Percentiles rank a stretch among this genome's conserved stretches.
phyloP scores from a whole-genome alignment of 2,113 vertebrate species.

The Oryzias melastigma region DNA sequence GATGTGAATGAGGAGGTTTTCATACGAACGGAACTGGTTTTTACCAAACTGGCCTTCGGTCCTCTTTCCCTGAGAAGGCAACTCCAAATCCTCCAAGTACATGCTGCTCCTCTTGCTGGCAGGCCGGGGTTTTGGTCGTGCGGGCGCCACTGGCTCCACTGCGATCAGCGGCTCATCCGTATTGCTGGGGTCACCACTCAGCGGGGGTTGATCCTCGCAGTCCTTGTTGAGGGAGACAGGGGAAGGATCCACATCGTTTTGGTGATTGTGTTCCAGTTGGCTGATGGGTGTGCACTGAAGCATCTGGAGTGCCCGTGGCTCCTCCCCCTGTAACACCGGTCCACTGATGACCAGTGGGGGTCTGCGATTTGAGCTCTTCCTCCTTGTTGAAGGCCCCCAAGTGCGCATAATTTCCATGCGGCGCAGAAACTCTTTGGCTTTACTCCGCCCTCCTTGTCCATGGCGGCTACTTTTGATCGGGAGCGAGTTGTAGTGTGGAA shows the following conservation, averaged over 20 bases:
- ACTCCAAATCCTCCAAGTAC: slow-evolving; percentile 90
- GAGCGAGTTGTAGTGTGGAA: slow-evolving; percentile 71
- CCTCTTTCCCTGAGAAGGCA: slow-evolving; percentile 77
- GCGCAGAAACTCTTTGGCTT: slow-evolving; percentile 89
- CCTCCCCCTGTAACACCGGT: slow-evolving; percentile 86
- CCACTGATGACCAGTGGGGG: slow-evolving; percentile 82
- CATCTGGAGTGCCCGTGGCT: slow-evolving; percentile 82
- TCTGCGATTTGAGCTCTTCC: slow-evolving; percentile 72
- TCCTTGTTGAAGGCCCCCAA: slow-evolving; percentile 82
- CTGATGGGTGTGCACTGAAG: slow-evolving; percentile 85
- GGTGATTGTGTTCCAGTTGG: slow-evolving; percentile 64
- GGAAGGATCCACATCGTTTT: slow-evolving; percentile 27
- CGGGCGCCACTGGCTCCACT: slow-evolving; percentile 77
- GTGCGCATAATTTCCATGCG: slow-evolving; percentile 89
- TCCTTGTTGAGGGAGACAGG: slow-evolving; percentile 4
- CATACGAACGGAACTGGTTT: slow-evolving; percentile 89
- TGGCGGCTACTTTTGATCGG: slow-evolving; percentile 84
- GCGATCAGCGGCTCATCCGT: slow-evolving; percentile 54
- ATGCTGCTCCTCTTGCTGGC: slow-evolving; percentile 87
- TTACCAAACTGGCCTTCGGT: slow-evolving; percentile 69
- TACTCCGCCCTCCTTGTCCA: slow-evolving; percentile 78
- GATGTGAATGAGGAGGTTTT: slow-evolving; percentile 90
- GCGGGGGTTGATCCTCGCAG: slow-evolving; percentile 16
- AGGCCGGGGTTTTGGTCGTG: slow-evolving; percentile 73
- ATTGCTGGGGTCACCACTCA: slow-evolving; percentile 47